A percentile compares a stretch with the other conserved stretches of the same genome.
Evolutionary conservation across 1,140 invertebrate species (phyloP).

Genomic region (Drosophila lacteicornis): DNA sequence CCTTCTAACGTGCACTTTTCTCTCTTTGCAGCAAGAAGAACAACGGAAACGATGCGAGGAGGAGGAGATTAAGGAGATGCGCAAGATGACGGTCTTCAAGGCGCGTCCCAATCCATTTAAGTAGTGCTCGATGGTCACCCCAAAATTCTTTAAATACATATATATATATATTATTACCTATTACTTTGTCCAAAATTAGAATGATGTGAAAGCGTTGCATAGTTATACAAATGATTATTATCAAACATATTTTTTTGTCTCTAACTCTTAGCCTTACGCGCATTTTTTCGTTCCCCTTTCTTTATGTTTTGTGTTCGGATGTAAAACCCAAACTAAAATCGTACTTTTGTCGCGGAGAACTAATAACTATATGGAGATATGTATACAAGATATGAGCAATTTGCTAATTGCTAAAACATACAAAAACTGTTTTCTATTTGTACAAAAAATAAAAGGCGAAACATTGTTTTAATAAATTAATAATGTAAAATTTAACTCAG

Average conservation of each 20-base stretch:
- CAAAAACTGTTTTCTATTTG: conserved; percentile 78
- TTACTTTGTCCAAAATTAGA: conserved; percentile 36
- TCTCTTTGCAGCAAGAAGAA: conserved; percentile 79
- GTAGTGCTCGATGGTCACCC: conserved; percentile 37
- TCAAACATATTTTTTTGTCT: conserved; percentile 16
- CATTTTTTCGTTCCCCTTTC: conserved; percentile 7
- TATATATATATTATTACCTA: conserved; percentile 10
- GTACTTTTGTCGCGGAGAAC: conserved; percentile 24
- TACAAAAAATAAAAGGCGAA: conserved; percentile 60
- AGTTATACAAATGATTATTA: conserved; percentile 28
- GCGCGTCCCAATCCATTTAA: conserved; percentile 84
- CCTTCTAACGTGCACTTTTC: not conserved
- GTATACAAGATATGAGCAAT: conserved; percentile 41
- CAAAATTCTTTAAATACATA: conserved; percentile 16
- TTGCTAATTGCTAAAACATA: conserved; percentile 57
- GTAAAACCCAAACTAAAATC: conserved; percentile 31
- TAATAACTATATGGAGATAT: conserved; percentile 18
- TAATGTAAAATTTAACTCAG: conserved; percentile 34
- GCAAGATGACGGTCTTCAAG: conserved; percentile 80
- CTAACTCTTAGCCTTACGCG: conserved; percentile 39
- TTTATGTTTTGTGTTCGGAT: conserved; percentile 13
- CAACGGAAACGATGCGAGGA: conserved; percentile 70
- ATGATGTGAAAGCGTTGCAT: conserved; percentile 26
- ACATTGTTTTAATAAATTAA: conserved; percentile 39
- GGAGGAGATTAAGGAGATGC: conserved; percentile 68